These are phyloP conservation scores for Lytechinus pictus DNA, from an alignment of 35 echinoderm and acorn worm species.

Conservation along the genomic window DNA sequence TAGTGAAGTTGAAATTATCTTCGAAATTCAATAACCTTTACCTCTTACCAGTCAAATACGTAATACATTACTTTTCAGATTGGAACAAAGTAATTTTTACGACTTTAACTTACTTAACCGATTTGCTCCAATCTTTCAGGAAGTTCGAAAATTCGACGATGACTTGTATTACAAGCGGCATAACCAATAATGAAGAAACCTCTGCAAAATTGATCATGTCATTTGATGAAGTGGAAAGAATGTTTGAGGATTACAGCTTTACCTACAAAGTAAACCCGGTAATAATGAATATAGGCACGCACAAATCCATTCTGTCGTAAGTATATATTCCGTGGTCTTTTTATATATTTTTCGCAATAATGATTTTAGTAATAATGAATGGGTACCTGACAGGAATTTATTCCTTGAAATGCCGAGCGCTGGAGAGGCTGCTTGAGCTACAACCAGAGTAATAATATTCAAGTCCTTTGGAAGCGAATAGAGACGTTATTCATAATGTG, in stretches of 20 bases:
- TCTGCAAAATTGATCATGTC: background rate
- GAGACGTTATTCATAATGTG: too few relatives aligned
- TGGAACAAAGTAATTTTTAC: too few relatives aligned
- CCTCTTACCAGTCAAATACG: too few relatives aligned
- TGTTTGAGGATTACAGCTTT: background rate
- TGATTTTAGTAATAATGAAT: too few relatives aligned
- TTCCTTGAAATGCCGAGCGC: background rate
- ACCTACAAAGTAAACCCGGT: background rate
- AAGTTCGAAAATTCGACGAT: background rate
- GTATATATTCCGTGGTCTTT: background rate
- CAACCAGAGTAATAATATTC: too few relatives aligned
- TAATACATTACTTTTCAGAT: too few relatives aligned
- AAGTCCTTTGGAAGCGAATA: too few relatives aligned
- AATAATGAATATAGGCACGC: background rate
- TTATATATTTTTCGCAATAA: background rate
- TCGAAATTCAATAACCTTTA: too few relatives aligned
- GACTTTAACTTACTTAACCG: too few relatives aligned
- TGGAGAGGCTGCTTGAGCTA: too few relatives aligned
- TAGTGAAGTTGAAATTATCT: too few relatives aligned
- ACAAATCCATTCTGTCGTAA: constrained; percentile 3
- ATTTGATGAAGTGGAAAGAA: background rate
- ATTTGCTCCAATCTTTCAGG: background rate
- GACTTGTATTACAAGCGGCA: background rate
- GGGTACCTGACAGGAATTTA: background rate
- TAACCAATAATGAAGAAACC: background rate